Percentiles rank a stretch among this genome's conserved stretches.
These are phyloP conservation scores for Tachyglossus aculeatus DNA, from an alignment of 2,797 vertebrate genomes.

Conservation along the genomic window DNA sequence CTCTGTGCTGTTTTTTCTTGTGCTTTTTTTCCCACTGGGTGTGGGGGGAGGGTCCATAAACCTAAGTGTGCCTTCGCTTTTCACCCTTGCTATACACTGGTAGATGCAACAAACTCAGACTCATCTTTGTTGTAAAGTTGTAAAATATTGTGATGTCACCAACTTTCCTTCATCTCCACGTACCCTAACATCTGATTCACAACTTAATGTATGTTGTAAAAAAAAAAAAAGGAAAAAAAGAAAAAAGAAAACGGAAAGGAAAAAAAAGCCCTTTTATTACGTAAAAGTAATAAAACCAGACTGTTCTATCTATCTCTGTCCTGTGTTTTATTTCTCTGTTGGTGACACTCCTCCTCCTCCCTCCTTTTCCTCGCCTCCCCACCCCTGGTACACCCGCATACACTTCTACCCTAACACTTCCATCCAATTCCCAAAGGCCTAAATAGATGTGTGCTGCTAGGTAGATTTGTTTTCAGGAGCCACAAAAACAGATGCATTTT, in stretches of 20 bases:
- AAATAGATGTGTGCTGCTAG: not conserved
- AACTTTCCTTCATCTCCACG: conserved; percentile 84
- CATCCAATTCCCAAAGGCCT: conserved; percentile 1
- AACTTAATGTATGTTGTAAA: conserved; percentile 94
- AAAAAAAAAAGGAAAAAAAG: conserved; percentile 69
- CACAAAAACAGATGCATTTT: conserved; percentile 33
- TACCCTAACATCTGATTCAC: conserved; percentile 94
- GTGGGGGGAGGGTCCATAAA: conserved; percentile 75
- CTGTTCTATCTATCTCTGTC: conserved; percentile 74
- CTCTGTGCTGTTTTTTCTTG: conserved; percentile 31
- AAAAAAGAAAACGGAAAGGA: conserved; percentile 11
- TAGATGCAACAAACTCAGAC: conserved; percentile 82
- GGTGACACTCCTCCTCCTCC: not conserved
- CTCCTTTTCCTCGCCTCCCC: not conserved
- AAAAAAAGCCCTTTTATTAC: conserved; percentile 70
- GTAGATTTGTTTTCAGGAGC: conserved; percentile 12
- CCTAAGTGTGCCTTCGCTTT: conserved; percentile 95
- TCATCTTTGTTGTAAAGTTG: conserved; percentile 89
- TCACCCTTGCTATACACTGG: conserved; percentile 88
- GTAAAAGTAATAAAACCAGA: conserved; percentile 80
- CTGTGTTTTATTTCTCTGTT: conserved; percentile 47
- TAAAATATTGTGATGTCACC: conserved; percentile 96
- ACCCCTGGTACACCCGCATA: not conserved
- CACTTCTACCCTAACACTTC: not conserved
- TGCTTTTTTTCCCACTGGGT: conserved; percentile 54